These are phyloP conservation scores for Muschampia staudingeri DNA, from an alignment of 2,888 invertebrate genomes.

Conservation along the genomic window DNA sequence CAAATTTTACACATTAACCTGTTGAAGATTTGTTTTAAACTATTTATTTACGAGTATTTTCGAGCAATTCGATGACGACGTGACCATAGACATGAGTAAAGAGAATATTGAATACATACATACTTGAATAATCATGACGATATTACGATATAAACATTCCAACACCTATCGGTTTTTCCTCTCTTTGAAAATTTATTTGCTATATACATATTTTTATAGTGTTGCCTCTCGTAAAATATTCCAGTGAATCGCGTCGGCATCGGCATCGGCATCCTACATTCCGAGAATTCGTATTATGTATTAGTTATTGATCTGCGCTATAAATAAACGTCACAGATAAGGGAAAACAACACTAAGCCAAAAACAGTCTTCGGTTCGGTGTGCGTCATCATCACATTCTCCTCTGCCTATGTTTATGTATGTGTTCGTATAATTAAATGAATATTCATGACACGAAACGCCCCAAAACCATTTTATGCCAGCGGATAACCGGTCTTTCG, in stretches of 20 bases:
- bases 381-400: slow-evolving; percentile 79
- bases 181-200: background rate
- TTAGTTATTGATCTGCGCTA: slow-evolving; percentile 74
- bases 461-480: slow-evolving; percentile 82
- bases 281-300: slow-evolving; percentile 68
- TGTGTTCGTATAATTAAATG: slow-evolving; percentile 79
- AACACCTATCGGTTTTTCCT: background rate
- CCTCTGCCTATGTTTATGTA: slow-evolving; percentile 69
- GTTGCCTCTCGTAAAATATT: slow-evolving; percentile 17
- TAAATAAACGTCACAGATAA: slow-evolving; percentile 76
- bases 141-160: background rate
- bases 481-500: slow-evolving; percentile 80
- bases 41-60: no score
- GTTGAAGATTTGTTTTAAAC: background rate
- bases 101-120: background rate
- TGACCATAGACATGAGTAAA: background rate
- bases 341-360: slow-evolving; percentile 75
- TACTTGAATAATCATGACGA: no score
- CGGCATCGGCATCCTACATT: slow-evolving; percentile 45
- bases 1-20: background rate
- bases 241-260: slow-evolving; percentile 68
- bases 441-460: slow-evolving; percentile 84
- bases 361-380: slow-evolving; percentile 73
- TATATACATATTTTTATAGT: background rate
- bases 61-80: no score